Base-by-base conservation (phyloP, 92 coral and sea anemone species). In the Heteractis magnifica region DNA sequence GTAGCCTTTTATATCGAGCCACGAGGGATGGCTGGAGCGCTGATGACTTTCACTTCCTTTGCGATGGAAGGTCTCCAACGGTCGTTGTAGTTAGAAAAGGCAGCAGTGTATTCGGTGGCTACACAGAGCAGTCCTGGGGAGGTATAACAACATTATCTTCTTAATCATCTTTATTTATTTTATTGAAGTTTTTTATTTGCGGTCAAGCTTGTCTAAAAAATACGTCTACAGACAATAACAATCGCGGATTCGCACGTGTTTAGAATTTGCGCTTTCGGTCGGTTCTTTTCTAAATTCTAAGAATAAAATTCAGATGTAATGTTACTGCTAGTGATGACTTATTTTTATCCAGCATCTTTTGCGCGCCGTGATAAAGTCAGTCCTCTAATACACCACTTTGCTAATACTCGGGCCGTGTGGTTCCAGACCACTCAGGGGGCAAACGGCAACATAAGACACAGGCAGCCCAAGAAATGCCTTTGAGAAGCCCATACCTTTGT, bases 1-100 rank as follows among this genome's bases (percentile, higher is more conserved):
- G 68, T 20, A 64, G 34, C 6, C 59, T 84, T 20, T 53, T 84
- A 52, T 84, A 84, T 51, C 72, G 87, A 76, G 87, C 82, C 49
- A 76, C 87, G n/a, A 76, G 87, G 71, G 87, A 84, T 48, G 87
- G 87, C 41, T 84, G 87, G 87, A 71, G 49, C 21, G 82, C 77
- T 15, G 87, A 64, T 52, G 52, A 34, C 6, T 84, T 84, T 77
- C 87, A 84, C 52, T 76, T 77, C 21, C 76, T 84, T 6, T 84
- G 77, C 56, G 87, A 84, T 23, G 52, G 77, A 59, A 51, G 12
- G 48, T 77, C 77, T 5, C 82, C 87, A 2, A 84, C 87, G 6
- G 82, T 84, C 8, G 62, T 75, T 13, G 82, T 84, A 10, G 58
- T 70, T 44, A 44, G 87, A 48, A 74, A 70, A 52, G 87, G 82